phyloP scores from a whole-genome alignment of 2,888 invertebrate genomes.

The Hedychridium roseum region DNA sequence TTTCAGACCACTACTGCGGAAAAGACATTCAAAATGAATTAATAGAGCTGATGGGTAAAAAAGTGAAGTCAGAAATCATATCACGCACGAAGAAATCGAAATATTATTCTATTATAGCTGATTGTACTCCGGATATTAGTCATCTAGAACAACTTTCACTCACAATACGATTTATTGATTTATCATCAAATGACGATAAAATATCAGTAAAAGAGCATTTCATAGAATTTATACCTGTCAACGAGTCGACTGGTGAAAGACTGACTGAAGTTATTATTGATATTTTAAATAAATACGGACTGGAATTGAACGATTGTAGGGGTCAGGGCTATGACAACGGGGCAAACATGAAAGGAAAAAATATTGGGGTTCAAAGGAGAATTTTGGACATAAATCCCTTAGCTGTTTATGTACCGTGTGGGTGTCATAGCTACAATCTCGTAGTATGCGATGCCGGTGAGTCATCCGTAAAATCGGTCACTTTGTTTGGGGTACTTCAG shows the following conservation, averaged over 20 bases:
- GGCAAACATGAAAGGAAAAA: constrained; percentile 51
- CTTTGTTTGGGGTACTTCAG: constrained; percentile 48
- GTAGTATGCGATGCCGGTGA: constrained; percentile 18
- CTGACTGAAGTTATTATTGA: constrained; percentile 35
- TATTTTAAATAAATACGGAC: constrained; percentile 40
- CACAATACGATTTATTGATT: no score
- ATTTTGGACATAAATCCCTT: constrained; percentile 35
- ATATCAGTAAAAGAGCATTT: constrained; percentile 18
- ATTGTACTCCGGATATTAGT: no score
- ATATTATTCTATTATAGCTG: no score
- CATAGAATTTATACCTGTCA: constrained; percentile 12
- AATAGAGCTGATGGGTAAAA: no score
- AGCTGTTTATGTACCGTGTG: constrained; percentile 25
- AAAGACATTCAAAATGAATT: no score
- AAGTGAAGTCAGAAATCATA: no score
- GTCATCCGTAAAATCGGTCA: constrained; percentile 41
- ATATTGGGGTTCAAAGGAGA: constrained; percentile 49
- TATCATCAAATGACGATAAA: no score
- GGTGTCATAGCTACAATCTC: constrained; percentile 15
- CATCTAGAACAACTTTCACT: no score
- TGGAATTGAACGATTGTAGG: constrained; percentile 42
- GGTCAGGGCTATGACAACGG: constrained; percentile 55
- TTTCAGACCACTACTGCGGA: no score
- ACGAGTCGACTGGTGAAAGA: constrained; percentile 13
- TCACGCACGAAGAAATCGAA: no score